Evolutionary conservation across 2,113 vertebrate genomes (phyloP).

Genomic region (Charadrius vociferus): DNA sequence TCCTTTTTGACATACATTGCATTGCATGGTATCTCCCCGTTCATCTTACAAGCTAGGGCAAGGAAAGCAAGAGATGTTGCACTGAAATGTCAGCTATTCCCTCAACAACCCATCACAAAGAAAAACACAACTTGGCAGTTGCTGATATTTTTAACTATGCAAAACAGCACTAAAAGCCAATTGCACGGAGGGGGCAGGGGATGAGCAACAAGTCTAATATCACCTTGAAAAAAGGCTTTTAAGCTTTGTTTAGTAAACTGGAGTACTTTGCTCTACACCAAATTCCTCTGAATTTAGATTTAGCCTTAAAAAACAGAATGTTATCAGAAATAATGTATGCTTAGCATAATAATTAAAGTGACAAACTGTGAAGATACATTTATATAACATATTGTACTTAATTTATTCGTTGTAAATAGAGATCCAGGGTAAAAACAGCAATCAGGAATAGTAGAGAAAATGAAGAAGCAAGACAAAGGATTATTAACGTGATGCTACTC

Average conservation of each 20-base stretch:
- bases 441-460: not conserved
- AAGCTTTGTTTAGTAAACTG: not conserved
- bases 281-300: not conserved
- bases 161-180: not conserved
- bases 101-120: not conserved
- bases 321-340: not conserved
- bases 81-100: not conserved
- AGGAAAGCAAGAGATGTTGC: not conserved
- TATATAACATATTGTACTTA: not conserved
- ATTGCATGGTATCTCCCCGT: not conserved
- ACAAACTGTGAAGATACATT: not conserved
- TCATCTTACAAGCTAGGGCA: not conserved
- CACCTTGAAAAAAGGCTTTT: not conserved
- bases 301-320: not conserved
- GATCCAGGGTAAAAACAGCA: not conserved
- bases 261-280: not conserved
- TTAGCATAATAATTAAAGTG: not conserved
- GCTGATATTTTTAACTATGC: not conserved
- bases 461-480: not conserved
- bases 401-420: not conserved
- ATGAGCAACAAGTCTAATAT: not conserved
- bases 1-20: not conserved
- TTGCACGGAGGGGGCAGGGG: not conserved
- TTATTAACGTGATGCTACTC: not conserved
- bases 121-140: not conserved